These are phyloP conservation scores for Atherinosoma microstoma DNA, from an alignment of 2,797 vertebrate species.

Conservation along the genomic window DNA sequence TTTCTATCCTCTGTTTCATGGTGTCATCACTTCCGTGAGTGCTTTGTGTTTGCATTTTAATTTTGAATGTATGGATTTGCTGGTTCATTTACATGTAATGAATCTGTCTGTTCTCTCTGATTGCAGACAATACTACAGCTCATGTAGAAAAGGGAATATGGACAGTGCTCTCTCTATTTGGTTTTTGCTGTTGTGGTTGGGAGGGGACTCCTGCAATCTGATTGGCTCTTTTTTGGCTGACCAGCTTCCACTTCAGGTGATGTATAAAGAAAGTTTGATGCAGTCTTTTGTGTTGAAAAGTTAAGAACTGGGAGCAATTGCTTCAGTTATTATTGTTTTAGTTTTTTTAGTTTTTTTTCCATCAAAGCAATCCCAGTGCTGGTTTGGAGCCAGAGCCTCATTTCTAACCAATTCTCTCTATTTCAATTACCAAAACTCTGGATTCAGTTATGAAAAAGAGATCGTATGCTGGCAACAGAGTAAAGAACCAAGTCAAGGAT, in stretches of 20 bases:
- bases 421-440: not conserved
- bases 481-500: not conserved
- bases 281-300: not conserved
- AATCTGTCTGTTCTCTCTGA: not conserved
- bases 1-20: slow-evolving; percentile 93
- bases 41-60: not conserved
- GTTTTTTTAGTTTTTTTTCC: no score
- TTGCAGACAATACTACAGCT: slow-evolving; percentile 91
- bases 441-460: not conserved
- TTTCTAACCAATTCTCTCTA: not conserved
- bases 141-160: slow-evolving; percentile 92
- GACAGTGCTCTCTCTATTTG: slow-evolving; percentile 93
- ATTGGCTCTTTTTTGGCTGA: slow-evolving; percentile 93
- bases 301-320: no score
- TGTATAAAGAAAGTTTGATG: not conserved
- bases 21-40: slow-evolving; percentile 92
- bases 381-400: not conserved
- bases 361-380: no score
- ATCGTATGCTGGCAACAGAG: not conserved
- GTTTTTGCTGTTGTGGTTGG: slow-evolving; percentile 95
- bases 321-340: no score
- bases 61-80: not conserved
- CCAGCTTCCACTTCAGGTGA: slow-evolving; percentile 95
- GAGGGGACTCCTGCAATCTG: slow-evolving; percentile 93
- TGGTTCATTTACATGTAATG: no score